Conservation (phyloP, 2,888 invertebrate genomes). For the Epistrophe grossulariae region DNA sequence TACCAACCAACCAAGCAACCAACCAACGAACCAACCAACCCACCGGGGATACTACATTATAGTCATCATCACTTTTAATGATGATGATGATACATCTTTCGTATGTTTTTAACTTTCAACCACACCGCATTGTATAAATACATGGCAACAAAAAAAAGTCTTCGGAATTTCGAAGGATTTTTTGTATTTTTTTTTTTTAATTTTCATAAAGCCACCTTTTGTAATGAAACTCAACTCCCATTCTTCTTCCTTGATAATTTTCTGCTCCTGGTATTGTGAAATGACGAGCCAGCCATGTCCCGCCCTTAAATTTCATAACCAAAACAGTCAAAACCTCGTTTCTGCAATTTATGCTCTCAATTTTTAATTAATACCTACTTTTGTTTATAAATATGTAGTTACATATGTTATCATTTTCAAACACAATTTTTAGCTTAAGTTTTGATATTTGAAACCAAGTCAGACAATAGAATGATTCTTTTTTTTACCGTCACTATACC, state of each 20-base stretch:
- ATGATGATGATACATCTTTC: conserved; percentile 60
- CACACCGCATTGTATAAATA: conserved; percentile 24
- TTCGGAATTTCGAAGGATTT: conserved; percentile 12
- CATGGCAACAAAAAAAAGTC: conserved; percentile 44
- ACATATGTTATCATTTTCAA: too few species aligned
- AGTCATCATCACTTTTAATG: conserved; percentile 65
- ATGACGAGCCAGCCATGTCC: neutral
- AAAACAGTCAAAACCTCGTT: neutral
- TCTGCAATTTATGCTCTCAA: neutral
- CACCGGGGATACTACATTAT: conserved; percentile 62
- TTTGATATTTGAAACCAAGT: too few species aligned
- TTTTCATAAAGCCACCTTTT: conserved; percentile 25
- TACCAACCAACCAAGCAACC: conserved; percentile 11
- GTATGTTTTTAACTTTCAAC: conserved; percentile 42
- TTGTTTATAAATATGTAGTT: too few species aligned
- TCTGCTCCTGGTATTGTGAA: neutral
- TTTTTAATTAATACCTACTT: too few species aligned
- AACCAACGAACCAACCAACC: conserved; percentile 23
- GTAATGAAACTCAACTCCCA: conserved; percentile 22
- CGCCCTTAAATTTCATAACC: neutral
- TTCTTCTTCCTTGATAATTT: conserved; percentile 21
- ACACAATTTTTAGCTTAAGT: too few species aligned
- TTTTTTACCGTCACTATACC: too few species aligned
- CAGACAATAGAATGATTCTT: too few species aligned
- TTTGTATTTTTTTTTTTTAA: conserved; percentile 5